Conservation (phyloP, 2,888 invertebrate species). For the Octonoba sinensis region DNA sequence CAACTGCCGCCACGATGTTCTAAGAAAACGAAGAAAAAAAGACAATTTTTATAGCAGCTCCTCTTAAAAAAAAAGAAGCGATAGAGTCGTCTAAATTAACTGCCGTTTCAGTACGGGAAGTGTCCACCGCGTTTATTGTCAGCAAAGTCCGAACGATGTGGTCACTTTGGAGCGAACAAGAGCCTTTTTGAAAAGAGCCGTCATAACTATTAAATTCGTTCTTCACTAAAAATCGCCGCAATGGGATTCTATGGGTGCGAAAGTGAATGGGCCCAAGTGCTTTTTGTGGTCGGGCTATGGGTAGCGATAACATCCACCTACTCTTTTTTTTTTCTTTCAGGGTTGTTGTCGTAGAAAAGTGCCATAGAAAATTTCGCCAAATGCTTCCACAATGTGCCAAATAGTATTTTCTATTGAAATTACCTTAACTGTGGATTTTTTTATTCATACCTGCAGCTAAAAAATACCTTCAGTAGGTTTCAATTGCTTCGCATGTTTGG, state of each 20-base stretch:
- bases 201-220: slow-evolving; percentile 62
- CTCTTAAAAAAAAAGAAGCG: background rate
- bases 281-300: slow-evolving; percentile 15
- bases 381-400: too few species aligned
- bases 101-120: slow-evolving; percentile 36
- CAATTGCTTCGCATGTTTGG: too few species aligned
- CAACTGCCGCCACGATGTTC: background rate
- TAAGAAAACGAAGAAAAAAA: slow-evolving; percentile 1
- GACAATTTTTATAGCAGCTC: slow-evolving; percentile 8
- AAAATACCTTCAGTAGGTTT: too few species aligned
- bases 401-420: too few species aligned
- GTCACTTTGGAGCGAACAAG: slow-evolving; percentile 47
- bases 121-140: slow-evolving; percentile 10
- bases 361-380: too few species aligned
- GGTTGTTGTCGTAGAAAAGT: background rate
- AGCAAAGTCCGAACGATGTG: slow-evolving; percentile 19
- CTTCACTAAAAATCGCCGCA: slow-evolving; percentile 56
- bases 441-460: too few species aligned
- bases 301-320: slow-evolving; percentile 6
- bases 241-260: slow-evolving; percentile 36
- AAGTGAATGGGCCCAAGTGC: slow-evolving; percentile 38
- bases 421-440: too few species aligned
- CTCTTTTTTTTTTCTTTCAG: slow-evolving; percentile 12
- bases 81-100: slow-evolving; percentile 45
- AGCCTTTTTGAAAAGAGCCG: slow-evolving; percentile 49